Conservation (phyloP, 2,113 vertebrate species). For the Holacanthus passer region DNA sequence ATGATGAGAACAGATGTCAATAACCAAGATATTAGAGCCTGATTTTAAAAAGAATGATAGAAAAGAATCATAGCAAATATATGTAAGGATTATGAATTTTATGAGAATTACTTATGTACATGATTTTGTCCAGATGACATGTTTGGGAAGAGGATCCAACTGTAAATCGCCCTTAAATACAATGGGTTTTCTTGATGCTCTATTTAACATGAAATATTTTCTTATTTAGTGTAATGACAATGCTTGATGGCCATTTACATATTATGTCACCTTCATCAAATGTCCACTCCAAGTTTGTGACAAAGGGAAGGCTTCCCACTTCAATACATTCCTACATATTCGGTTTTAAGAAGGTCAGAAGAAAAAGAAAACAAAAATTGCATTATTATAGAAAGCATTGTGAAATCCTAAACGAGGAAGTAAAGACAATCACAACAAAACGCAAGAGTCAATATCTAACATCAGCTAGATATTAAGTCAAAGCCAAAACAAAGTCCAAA, state of each 20-base stretch:
- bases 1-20: conserved; percentile 2
- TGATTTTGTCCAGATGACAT: not conserved
- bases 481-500: conserved; percentile 1
- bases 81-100: too few species aligned
- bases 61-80: too few species aligned
- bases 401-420: not conserved
- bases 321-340: not conserved
- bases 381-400: too few species aligned
- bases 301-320: not conserved
- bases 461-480: not conserved
- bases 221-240: not conserved
- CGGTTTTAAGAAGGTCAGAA: not conserved
- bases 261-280: not conserved
- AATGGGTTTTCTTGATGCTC: not conserved
- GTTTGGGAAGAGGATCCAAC: not conserved
- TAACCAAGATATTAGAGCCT: not conserved
- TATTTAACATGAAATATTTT: too few species aligned
- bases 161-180: not conserved
- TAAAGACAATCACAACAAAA: not conserved
- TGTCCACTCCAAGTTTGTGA: not conserved
- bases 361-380: not conserved
- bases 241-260: not conserved
- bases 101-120: not conserved
- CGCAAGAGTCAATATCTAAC: not conserved
- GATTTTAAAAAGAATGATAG: too few species aligned